Base-by-base conservation (phyloP, 2,888 invertebrate genomes). In the Salpingus planirostris region DNA sequence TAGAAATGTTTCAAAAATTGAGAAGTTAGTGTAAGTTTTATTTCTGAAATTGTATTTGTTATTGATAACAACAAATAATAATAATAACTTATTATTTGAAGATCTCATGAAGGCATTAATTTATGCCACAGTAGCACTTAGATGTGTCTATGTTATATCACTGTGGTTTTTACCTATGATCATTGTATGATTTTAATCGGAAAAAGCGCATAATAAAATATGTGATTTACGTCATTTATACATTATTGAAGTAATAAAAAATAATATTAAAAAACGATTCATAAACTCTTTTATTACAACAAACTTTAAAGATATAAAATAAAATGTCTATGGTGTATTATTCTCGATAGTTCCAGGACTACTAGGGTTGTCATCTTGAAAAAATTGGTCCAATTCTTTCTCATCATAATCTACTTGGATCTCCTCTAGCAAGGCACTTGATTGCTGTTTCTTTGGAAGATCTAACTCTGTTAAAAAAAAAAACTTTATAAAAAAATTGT, bases 351-450 rank as follows among this genome's bases (percentile, higher is more conserved):
- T n/a, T n/a, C n/a, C n/a, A n/a, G n/a, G n/a, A n/a, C 12, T 30
- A 36, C 13, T 27, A 7, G 10, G 11, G n/a, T n/a, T 15, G 18
- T 25, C 21, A 11, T 60, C 60, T 37, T 71, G 70, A 22, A 80
- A 65, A 61, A 80, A 80, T 43, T 75, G 67, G 50, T 79, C 74
- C 31, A 78, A 65, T 35, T 71, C 76, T 36, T 70, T 66, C n/a
- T 67, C 62, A 54, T 78, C 74, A 32, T 54, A 58, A 44, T 78
- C 78, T 29, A 80, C 53, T 38, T 72, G 71, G 39, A 80, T 74
- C 52, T 80, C 78, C 50, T 80, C 80, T 33, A 80, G 59, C 31
- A 71, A 66, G 37, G 68, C 68, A 47, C 55, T 59, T 10, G 42
- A 33, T 40, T 49, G 49, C 11, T 50, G 49, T 11, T 42, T 49